phyloP scores from a whole-genome alignment of 2,113 vertebrate genomes.

The Gadus macrocephalus region DNA sequence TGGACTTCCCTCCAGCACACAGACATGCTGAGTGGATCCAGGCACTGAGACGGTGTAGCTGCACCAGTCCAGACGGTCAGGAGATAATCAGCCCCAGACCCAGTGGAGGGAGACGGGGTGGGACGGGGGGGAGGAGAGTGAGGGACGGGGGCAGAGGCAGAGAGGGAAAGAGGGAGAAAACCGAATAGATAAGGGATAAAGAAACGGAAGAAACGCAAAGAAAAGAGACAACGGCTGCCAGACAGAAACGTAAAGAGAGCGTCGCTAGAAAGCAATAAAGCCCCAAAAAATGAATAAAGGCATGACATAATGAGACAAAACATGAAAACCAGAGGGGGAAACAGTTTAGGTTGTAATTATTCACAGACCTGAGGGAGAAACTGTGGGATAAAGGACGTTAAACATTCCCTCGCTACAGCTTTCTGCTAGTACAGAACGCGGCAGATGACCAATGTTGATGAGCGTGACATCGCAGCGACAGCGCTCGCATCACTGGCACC shows the following conservation, averaged over 20 bases:
- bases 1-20: no score
- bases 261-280: not conserved
- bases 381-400: no score
- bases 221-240: not conserved
- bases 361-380: not conserved
- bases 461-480: no score
- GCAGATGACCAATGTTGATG: no score
- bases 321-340: not conserved
- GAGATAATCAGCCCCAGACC: slow-evolving; percentile 43
- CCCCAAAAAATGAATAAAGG: not conserved
- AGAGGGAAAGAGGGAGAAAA: not conserved
- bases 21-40: slow-evolving; percentile 29
- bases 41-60: slow-evolving; percentile 17
- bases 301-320: not conserved
- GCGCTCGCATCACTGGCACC: no score
- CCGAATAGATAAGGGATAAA: not conserved
- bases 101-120: not conserved
- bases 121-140: not conserved
- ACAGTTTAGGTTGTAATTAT: not conserved
- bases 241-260: not conserved
- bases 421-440: no score
- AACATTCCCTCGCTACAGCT: no score
- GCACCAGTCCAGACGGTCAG: slow-evolving; percentile 4
- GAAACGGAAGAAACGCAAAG: not conserved
- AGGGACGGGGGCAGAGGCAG: not conserved